Conservation (phyloP, 2,888 invertebrate species). For the Callyntrura guangdongensis region DNA sequence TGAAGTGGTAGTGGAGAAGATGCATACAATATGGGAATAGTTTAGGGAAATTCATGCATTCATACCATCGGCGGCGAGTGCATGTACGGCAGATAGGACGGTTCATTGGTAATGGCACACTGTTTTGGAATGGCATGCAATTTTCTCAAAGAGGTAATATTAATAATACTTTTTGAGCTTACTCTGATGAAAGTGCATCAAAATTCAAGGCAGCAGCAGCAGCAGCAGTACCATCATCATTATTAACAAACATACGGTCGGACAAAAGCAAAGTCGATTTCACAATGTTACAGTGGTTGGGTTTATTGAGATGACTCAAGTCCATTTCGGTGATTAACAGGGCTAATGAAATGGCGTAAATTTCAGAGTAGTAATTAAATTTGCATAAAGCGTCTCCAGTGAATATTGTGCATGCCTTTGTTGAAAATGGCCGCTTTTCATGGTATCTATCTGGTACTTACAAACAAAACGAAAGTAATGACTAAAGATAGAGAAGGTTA, state of each 20-base stretch:
- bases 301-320: slow-evolving; percentile 72
- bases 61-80: neutral
- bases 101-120: neutral
- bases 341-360: slow-evolving; percentile 78
- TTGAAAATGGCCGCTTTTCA: slow-evolving; percentile 9
- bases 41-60: neutral
- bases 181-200: slow-evolving; percentile 28
- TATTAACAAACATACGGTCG: neutral
- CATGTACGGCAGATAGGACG: neutral
- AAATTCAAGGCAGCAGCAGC: neutral
- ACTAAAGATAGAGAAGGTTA: slow-evolving; percentile 7
- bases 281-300: slow-evolving; percentile 51
- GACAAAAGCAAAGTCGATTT: slow-evolving; percentile 38
- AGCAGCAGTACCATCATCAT: too few relatives aligned
- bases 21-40: neutral
- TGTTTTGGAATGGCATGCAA: slow-evolving; percentile 14
- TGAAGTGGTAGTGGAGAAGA: neutral
- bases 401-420: slow-evolving; percentile 23
- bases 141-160: neutral
- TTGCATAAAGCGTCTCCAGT: slow-evolving; percentile 78
- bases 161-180: slow-evolving; percentile 3
- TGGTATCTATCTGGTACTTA: neutral
- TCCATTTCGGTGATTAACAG: slow-evolving; percentile 71
- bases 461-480: neutral
- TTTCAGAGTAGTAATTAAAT: slow-evolving; percentile 79